A percentile compares a stretch with the other conserved stretches of the same genome.
Evolutionary conservation across 2,888 invertebrate species (phyloP).

Genomic region (Oligia latruncula): DNA sequence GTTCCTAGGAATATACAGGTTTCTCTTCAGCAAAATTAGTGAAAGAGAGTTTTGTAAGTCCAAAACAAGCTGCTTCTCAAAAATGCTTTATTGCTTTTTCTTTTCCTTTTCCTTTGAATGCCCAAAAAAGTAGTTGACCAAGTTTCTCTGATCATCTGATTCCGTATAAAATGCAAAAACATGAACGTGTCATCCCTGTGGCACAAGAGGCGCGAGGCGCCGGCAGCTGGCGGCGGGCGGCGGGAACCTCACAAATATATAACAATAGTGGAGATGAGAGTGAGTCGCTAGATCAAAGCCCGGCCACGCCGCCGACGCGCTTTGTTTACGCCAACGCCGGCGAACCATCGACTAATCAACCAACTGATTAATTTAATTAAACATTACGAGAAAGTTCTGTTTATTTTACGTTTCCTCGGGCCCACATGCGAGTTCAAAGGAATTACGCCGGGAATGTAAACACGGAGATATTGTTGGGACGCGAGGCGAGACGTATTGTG

Average conservation of each 20-base stretch:
- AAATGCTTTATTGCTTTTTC: too few relatives aligned
- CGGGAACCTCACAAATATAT: constrained; percentile 76
- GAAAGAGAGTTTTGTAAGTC: not conserved
- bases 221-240: constrained; percentile 69
- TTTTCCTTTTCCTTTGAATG: too few relatives aligned
- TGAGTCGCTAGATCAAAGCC: constrained; percentile 86
- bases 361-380: constrained; percentile 90
- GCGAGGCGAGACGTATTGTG: constrained; percentile 68
- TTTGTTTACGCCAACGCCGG: constrained; percentile 87
- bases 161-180: constrained; percentile 33
- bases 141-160: not conserved
- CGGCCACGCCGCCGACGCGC: constrained; percentile 76
- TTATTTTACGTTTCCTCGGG: constrained; percentile 89
- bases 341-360: constrained; percentile 89
- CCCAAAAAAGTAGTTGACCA: not conserved
- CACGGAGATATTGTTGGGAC: constrained; percentile 82
- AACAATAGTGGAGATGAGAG: constrained; percentile 82
- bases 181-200: constrained; percentile 65
- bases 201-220: constrained; percentile 49
- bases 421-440: constrained; percentile 90
- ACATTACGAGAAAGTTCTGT: constrained; percentile 90
- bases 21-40: not conserved
- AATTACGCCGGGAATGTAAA: constrained; percentile 86
- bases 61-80: not conserved
- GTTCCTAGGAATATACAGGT: not conserved